Evolutionary conservation across 2,113 vertebrate genomes (phyloP).

Genomic region (Lamprotornis superbus): DNA sequence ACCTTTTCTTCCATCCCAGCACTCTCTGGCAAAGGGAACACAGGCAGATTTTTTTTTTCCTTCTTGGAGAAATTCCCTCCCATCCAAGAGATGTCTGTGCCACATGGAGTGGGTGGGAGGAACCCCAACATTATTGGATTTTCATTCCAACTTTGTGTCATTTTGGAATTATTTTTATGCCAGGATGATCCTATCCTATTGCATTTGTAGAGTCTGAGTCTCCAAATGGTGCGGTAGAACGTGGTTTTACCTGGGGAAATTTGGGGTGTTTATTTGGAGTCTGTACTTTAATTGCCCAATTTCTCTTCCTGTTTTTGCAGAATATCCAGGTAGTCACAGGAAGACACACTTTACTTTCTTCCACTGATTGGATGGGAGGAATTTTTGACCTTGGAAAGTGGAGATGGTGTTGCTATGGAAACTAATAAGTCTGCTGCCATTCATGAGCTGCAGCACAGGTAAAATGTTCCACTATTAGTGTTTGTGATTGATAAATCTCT

Average conservation of each 20-base stretch:
- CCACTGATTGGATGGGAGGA: conserved; percentile 78
- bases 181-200: neutral
- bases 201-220: neutral
- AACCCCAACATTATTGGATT: neutral
- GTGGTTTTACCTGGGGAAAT: neutral
- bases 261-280: neutral
- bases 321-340: conserved; percentile 27
- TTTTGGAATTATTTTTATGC: neutral
- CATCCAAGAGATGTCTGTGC: neutral
- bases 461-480: conserved; percentile 74
- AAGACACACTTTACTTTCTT: conserved; percentile 53
- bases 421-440: conserved; percentile 90
- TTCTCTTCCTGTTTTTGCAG: conserved; percentile 64
- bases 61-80: neutral
- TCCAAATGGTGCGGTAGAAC: rapidly evolving
- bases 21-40: rapidly evolving
- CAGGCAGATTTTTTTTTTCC: neutral
- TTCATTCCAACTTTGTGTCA: neutral
- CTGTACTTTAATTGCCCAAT: neutral
- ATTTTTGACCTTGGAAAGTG: conserved; percentile 90
- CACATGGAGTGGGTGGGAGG: neutral
- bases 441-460: conserved; percentile 88
- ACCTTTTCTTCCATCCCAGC: neutral
- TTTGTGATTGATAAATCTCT: conserved; percentile 80
- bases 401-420: conserved; percentile 95